These are phyloP conservation scores for Alligator mississippiensis DNA, from an alignment of 2,113 vertebrate genomes.

Conservation along the genomic window DNA sequence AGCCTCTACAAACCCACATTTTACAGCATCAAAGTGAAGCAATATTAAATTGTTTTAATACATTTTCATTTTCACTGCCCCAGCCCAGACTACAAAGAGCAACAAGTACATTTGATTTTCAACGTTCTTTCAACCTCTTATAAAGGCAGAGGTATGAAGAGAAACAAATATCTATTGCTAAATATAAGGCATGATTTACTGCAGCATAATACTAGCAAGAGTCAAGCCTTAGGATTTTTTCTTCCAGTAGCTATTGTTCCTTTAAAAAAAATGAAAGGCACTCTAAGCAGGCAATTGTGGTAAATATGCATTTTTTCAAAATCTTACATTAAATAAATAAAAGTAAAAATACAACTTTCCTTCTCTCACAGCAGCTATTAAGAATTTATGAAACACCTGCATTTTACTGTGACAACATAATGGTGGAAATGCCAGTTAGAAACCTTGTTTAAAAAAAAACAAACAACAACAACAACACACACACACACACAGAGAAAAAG, in stretches of 20 bases:
- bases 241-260: background rate
- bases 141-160: background rate
- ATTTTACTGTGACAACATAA: background rate
- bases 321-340: too few species aligned
- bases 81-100: background rate
- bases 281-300: background rate
- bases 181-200: background rate
- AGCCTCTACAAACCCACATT: slow-evolving; percentile 10
- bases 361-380: background rate
- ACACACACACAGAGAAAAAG: background rate
- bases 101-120: background rate
- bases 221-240: background rate
- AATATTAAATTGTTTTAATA: background rate
- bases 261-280: background rate
- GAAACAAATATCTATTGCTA: background rate
- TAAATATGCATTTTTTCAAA: background rate
- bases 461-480: rapidly evolving
- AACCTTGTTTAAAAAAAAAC: background rate
- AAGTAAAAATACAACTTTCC: background rate
- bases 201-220: background rate
- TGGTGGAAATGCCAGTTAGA: background rate
- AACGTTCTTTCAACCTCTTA: background rate
- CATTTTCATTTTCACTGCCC: background rate
- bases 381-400: background rate
- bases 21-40: slow-evolving; percentile 28